Percentiles rank a stretch among this genome's conserved stretches.
Evolutionary conservation across 2,797 vertebrate species (phyloP).

Genomic region (Astyanax mexicanus): DNA sequence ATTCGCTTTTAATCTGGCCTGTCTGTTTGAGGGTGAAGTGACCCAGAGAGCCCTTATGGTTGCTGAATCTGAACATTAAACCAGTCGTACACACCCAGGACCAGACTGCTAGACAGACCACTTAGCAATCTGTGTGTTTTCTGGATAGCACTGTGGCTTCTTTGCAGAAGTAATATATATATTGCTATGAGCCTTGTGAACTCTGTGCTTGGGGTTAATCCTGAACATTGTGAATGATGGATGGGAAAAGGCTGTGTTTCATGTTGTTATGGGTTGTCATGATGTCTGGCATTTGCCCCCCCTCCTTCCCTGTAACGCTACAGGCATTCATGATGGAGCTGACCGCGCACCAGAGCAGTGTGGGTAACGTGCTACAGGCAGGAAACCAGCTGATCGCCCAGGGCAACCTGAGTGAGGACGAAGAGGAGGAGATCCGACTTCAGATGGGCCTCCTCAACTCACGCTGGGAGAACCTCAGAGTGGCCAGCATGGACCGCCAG

Average conservation of each 20-base stretch:
- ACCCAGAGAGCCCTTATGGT: slow-evolving; percentile 5
- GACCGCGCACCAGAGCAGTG: slow-evolving; percentile 96
- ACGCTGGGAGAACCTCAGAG: slow-evolving; percentile 92
- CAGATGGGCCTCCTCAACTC: slow-evolving; percentile 96
- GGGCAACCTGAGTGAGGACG: slow-evolving; percentile 90
- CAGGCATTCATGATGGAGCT: slow-evolving; percentile 93
- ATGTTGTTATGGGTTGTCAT: neutral
- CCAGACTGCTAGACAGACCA: too few species aligned
- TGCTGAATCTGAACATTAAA: neutral
- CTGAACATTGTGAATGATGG: neutral
- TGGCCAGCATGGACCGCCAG: slow-evolving; percentile 96
- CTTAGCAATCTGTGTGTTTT: too few species aligned
- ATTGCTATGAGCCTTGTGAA: neutral
- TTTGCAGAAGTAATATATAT: too few species aligned
- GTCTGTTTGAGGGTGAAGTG: too few species aligned
- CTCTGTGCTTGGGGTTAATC: too few species aligned
- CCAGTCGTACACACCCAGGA: neutral
- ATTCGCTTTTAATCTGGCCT: too few species aligned
- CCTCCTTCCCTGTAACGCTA: neutral
- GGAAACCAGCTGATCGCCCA: slow-evolving; percentile 95
- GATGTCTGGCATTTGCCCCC: neutral
- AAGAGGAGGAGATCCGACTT: slow-evolving; percentile 95
- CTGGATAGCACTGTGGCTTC: too few species aligned
- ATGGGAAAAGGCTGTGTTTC: neutral
- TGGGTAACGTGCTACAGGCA: slow-evolving; percentile 94